These are phyloP conservation scores for Poeciliopsis retropinna DNA, from an alignment of 2,113 vertebrate genomes.

Conservation along the genomic window DNA sequence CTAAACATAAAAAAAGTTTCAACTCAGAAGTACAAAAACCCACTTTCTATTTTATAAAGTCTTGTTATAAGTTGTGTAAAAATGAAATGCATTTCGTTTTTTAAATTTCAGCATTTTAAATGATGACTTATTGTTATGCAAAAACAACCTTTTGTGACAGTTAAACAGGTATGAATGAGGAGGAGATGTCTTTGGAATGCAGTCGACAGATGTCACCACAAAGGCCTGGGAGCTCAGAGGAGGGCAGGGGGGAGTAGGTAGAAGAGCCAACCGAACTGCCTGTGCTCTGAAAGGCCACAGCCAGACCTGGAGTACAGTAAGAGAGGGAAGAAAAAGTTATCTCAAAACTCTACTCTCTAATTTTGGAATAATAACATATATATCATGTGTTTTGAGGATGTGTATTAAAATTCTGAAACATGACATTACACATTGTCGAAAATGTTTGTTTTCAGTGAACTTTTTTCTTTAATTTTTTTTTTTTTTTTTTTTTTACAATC, in stretches of 20 bases:
- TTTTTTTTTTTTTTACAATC: too few relatives aligned
- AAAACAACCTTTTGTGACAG: background rate
- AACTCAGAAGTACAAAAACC: too few relatives aligned
- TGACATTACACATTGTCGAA: too few relatives aligned
- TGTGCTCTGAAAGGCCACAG: conserved; percentile 66
- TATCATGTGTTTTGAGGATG: too few relatives aligned
- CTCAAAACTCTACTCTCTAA: background rate
- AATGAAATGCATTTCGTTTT: background rate
- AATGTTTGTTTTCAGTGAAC: too few relatives aligned
- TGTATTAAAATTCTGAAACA: too few relatives aligned
- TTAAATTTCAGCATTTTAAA: background rate
- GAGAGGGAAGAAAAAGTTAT: background rate
- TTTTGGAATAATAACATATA: too few relatives aligned
- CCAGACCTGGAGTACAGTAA: conserved; percentile 37
- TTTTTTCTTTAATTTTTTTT: too few relatives aligned
- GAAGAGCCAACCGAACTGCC: conserved; percentile 20
- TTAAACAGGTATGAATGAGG: conserved; percentile 47
- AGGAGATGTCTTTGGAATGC: conserved; percentile 50
- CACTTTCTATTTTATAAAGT: too few relatives aligned
- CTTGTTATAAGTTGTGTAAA: background rate
- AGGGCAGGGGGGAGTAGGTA: background rate
- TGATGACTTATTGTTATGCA: background rate
- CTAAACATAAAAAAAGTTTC: too few relatives aligned
- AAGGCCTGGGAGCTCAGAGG: conserved; percentile 36
- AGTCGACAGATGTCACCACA: conserved; percentile 62